Evolutionary conservation across 2,797 vertebrate species (phyloP).

Genomic region (Sebastes vulpes): DNA sequence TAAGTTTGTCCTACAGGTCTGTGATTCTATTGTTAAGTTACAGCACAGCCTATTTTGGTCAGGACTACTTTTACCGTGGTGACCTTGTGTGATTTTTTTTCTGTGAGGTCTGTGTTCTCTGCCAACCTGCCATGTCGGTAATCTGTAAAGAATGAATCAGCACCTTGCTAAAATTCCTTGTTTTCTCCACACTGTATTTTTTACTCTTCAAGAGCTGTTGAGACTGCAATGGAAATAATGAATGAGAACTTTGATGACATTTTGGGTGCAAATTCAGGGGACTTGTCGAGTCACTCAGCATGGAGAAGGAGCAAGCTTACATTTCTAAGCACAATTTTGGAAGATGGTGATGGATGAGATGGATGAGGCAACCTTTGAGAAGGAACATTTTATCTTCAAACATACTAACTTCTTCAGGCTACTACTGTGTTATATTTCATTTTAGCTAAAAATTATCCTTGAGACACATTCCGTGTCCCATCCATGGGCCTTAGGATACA

Average conservation of each 20-base stretch:
- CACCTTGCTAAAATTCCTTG: neutral
- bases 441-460: neutral
- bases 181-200: neutral
- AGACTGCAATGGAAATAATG: conserved; percentile 4
- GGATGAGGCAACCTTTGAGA: neutral
- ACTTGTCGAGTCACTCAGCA: neutral
- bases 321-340: conserved; percentile 6
- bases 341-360: conserved; percentile 2
- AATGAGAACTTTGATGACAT: neutral
- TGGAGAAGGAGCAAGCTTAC: neutral
- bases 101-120: neutral
- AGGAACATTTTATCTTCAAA: neutral
- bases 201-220: neutral
- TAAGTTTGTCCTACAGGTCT: neutral
- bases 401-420: neutral
- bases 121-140: neutral
- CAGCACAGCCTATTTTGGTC: neutral
- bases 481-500: neutral
- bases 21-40: neutral
- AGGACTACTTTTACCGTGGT: neutral
- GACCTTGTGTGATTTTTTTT: neutral
- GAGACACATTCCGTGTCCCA: neutral
- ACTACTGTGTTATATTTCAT: neutral
- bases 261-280: neutral
- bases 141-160: neutral